Base-by-base conservation (phyloP, 2,113 vertebrate genomes). In the Pygoscelis antarcticus region DNA sequence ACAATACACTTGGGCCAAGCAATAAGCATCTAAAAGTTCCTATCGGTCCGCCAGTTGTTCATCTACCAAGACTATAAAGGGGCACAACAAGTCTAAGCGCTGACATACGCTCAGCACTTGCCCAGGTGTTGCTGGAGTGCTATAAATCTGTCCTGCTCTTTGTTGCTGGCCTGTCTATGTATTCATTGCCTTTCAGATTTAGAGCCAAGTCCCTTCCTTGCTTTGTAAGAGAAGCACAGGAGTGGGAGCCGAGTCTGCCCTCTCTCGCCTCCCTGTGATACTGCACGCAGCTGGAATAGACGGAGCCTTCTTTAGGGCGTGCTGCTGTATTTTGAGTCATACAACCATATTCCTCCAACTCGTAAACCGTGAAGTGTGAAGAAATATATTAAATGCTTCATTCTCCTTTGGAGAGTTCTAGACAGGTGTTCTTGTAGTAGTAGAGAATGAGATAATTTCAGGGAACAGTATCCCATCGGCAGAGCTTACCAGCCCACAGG, bases 61-160 rank as follows among this genome's bases (percentile, higher is more conserved):
- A 19, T 66, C 66, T 80, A 0, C 58, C 6, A 12, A 92, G 91
- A 54, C 61, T 79, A 2, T 79, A 72, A 95, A 91, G 83, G 34
- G 42, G 58, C 61, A 58, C 68, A 76, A 40, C 51, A 61, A 91
- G 61, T 94, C 79, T 51, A 46, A 84, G 81, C 13, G 83, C 85
- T 87, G 91, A 92, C 89, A 89, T 72, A 82, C 4, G 14, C 77
- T 89, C 84, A 96, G 78, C 89, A 76, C 91, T 93, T 91, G 81
- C 66, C 70, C 89, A 85, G 82, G 74, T 95, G 93, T 90, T 93
- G 46, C 70, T 74, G 49, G 66, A 96, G 91, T 70, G 74, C 40
- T 69, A 11, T 85, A 93, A 94, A 96, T 91, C 77, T 76, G 65
- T 61, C 72, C 18, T 61, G 52, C 26, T 83, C 49, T 74, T 81